A percentile compares a stretch with the other conserved stretches of the same genome.
Evolutionary conservation across 2,797 vertebrate species (phyloP).

Genomic region (Megaceryle alcyon): DNA sequence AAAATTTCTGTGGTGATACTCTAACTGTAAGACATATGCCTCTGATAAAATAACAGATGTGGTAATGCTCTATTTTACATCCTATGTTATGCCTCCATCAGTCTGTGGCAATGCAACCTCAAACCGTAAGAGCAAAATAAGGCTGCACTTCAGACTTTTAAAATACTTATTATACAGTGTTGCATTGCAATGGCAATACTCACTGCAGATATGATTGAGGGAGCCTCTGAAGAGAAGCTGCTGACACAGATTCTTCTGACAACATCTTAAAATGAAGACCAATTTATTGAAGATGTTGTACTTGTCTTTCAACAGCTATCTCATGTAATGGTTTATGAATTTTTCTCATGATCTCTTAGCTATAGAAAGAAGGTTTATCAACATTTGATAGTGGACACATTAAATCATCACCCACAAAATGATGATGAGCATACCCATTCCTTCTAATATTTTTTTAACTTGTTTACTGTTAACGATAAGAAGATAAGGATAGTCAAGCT

Average conservation of each 20-base stretch:
- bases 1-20: slow-evolving; percentile 55
- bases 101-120: slow-evolving; percentile 2
- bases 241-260: not conserved
- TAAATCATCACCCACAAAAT: not conserved
- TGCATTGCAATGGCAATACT: not conserved
- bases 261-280: not conserved
- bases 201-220: not conserved
- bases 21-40: slow-evolving; percentile 34
- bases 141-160: not conserved
- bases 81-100: not conserved
- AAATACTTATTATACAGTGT: not conserved
- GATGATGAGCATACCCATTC: not conserved
- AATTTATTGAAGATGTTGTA: not conserved
- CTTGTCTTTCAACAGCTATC: not conserved
- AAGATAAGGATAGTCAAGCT: not conserved
- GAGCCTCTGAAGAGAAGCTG: not conserved
- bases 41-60: slow-evolving; percentile 57
- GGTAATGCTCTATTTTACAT: slow-evolving; percentile 14
- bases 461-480: not conserved
- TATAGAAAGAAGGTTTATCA: not conserved
- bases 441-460: not conserved
- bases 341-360: not conserved
- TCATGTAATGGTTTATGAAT: not conserved
- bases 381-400: not conserved
- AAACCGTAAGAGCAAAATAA: slow-evolving; percentile 50